These are phyloP conservation scores for Spodoptera picta DNA, from an alignment of 2,888 invertebrate genomes.

Conservation along the genomic window DNA sequence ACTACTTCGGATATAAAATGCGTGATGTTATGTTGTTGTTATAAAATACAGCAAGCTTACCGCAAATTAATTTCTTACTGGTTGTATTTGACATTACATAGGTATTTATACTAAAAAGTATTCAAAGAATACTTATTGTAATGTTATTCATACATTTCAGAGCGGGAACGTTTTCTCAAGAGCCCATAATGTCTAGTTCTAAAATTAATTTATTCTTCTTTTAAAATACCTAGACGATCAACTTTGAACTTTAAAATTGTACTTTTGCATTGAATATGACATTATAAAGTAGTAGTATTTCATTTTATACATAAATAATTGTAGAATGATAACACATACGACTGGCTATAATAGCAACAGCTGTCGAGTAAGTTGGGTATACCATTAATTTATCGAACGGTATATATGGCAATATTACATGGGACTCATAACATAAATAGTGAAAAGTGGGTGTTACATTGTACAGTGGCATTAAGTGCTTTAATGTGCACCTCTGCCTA, in stretches of 20 bases:
- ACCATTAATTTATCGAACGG: too few species aligned
- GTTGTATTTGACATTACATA: constrained; percentile 1
- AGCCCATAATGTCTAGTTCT: constrained; percentile 22
- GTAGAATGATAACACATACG: too few species aligned
- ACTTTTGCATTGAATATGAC: background rate
- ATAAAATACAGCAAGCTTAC: constrained; percentile 1
- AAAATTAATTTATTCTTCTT: constrained; percentile 29
- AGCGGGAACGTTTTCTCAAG: constrained; percentile 10
- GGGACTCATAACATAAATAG: too few species aligned
- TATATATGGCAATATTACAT: too few species aligned
- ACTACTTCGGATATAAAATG: too few species aligned
- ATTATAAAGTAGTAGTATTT: too few species aligned
- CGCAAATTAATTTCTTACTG: constrained; percentile 2
- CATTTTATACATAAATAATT: too few species aligned
- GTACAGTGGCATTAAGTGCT: too few species aligned
- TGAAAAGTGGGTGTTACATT: too few species aligned
- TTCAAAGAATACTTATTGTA: constrained; percentile 9
- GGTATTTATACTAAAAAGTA: background rate
- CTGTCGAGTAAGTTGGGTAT: too few species aligned
- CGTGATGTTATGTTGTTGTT: background rate
- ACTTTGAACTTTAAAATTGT: constrained; percentile 24
- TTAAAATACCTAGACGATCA: constrained; percentile 10
- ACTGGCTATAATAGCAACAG: too few species aligned
- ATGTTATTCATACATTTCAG: constrained; percentile 12
- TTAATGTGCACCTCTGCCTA: too few species aligned